Evolutionary conservation across 2,113 vertebrate species (phyloP), one percentile per base, ranked within the genome.

Genomic region (Corydoras sp.): DNA sequence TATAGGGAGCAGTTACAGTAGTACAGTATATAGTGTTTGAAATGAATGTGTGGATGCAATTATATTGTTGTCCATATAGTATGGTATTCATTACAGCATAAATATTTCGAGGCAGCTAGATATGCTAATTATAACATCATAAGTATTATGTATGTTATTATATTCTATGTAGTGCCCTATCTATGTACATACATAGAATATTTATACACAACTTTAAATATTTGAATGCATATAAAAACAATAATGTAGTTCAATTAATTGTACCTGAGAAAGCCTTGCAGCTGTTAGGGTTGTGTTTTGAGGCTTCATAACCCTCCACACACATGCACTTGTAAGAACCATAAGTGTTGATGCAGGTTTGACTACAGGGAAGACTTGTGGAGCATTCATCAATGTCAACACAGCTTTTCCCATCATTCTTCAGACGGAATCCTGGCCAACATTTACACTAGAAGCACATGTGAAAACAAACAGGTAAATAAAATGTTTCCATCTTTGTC

Each of bases 361-460:
- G 97, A 86, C 96, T 98, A 81, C 97, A 99, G 49, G 97, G 96
- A 67, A 98, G 93, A 10, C 86, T 92, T n/a, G 88, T 88, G 9
- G 89, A 88, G 71, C 97, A 99, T 88, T 99, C 97, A 69, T 99
- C 94, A 84, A 93, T 81, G 84, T 99, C 97, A 69, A 93, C 84
- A 72, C 97, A 99, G 0, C 93, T 99, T 91, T 89, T 98, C 66
- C 95, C 95, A 80, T 99, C 95, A 75, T 96, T 91, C 83, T 99
- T 99, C 81, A 98, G 88, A 71, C 89, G 86, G 78, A 99, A 98
- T 79, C 96, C 97, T 80, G 95, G 95, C 97, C 97, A 99, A 82
- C 97, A 99, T 81, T 97, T 96, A 82, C 97, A 99, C 97, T 99
- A 79, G 55, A 70, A 77, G 13, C 51, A 85, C 77, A 76, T 8